Evolutionary conservation across 2,888 invertebrate genomes (phyloP).

Genomic region (Platerodrilus igneus): DNA sequence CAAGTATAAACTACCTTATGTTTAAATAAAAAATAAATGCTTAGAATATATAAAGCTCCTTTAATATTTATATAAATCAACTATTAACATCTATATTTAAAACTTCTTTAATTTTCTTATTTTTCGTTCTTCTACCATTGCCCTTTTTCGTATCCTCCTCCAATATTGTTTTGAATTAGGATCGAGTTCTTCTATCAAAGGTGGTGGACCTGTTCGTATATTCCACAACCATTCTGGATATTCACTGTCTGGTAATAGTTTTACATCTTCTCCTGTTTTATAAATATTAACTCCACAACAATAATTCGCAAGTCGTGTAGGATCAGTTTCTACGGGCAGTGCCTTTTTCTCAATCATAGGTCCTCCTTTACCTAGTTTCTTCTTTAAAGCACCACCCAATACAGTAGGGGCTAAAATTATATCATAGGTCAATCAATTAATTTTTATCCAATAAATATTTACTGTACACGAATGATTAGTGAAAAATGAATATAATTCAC

Average conservation of each 20-base stretch:
- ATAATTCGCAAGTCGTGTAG: constrained; percentile 65
- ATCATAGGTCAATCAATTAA: no score
- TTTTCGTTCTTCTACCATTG: constrained; percentile 60
- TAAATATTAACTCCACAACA: constrained; percentile 85
- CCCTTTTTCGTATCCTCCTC: constrained; percentile 64
- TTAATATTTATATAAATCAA: no score
- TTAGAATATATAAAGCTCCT: no score
- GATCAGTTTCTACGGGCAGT: constrained; percentile 81
- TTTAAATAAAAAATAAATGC: no score
- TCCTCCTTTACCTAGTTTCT: constrained; percentile 59
- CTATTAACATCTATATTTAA: no score
- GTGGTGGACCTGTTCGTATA: constrained; percentile 60
- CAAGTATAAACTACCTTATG: no score
- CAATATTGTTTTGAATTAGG: constrained; percentile 78
- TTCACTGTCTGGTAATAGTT: constrained; percentile 69
- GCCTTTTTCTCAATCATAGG: constrained; percentile 63
- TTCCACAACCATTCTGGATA: constrained; percentile 94
- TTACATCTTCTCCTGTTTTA: constrained; percentile 74
- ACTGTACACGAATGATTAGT: no score
- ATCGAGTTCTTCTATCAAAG: constrained; percentile 69
- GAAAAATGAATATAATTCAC: no score
- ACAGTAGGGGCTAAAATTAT: no score
- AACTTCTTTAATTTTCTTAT: constrained; percentile 58
- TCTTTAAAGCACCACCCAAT: constrained; percentile 48
- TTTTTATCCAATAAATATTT: no score